phyloP scores from a whole-genome alignment of 2,888 invertebrate species.

The Germaria angustata region DNA sequence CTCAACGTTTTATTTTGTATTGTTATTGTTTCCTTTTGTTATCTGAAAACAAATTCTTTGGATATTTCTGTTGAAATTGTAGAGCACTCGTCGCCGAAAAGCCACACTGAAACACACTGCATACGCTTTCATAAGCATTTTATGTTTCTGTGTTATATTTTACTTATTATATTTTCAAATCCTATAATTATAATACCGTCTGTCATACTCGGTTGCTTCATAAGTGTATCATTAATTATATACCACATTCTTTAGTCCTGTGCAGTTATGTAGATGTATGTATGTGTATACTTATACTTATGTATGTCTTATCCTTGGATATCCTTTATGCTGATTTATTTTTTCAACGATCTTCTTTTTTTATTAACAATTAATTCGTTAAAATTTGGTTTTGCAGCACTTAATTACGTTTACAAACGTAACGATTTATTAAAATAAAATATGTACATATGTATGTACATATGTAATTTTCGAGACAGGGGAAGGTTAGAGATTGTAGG shows the following conservation, averaged over 20 bases:
- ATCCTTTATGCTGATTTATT: slow-evolving; percentile 16
- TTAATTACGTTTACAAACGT: slow-evolving; percentile 30
- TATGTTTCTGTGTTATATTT: slow-evolving; percentile 5
- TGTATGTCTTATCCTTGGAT: neutral
- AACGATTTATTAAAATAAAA: slow-evolving; percentile 33
- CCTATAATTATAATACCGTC: slow-evolving; percentile 57
- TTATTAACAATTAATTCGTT: slow-evolving; percentile 21
- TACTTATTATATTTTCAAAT: slow-evolving; percentile 36
- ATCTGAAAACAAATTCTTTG: slow-evolving; percentile 49
- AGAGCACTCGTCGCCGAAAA: slow-evolving; percentile 41
- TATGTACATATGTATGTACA: neutral
- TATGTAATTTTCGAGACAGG: too few species aligned
- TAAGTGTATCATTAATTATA: slow-evolving; percentile 32
- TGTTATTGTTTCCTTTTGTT: slow-evolving; percentile 26
- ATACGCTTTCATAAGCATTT: neutral
- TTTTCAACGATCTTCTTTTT: neutral
- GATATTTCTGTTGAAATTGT: slow-evolving; percentile 20
- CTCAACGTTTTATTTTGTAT: slow-evolving; percentile 16
- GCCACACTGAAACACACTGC: neutral
- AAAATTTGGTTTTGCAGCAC: slow-evolving; percentile 25
- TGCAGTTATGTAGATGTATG: neutral
- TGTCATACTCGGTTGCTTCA: neutral
- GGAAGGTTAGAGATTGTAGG: too few species aligned
- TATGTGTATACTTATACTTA: neutral
- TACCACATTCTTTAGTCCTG: neutral